Evolutionary conservation across 1,140 invertebrate species (phyloP), one percentile per base, ranked within the genome.

Genomic region (Hycleus phaleratus): DNA sequence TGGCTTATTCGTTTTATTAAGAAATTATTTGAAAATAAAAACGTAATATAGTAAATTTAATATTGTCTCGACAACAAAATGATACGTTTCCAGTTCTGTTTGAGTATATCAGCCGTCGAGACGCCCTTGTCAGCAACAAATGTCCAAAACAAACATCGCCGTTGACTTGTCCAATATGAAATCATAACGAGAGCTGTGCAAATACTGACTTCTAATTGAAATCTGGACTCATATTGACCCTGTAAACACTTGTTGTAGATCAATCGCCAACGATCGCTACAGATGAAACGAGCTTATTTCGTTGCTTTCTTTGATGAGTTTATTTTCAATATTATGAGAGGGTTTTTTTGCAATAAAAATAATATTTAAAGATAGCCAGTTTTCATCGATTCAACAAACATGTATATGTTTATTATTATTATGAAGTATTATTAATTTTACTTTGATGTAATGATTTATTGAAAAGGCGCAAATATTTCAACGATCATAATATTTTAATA

Each of bases 101-200:
- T 53, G 51, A 26, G 11, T 42, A 53, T 53, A 53, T 40, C 42
- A 45, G 51, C 43, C 51, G 26, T 46, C 56, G 24, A 58, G 48
- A 50, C 56, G 47, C 38, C 26, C 56, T 40, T 51, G 43, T 52
- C 25, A 59, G 58, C 46, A 52, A 61, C 59, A 64, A 63, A 67
- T 65, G 64, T 56, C 61, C 48, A 64, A 51, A 55, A 61, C 54
- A 66, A 68, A 68, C 59, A 62, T 46, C 46, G 32, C 46, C 57
- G 12, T 9, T 50, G 54, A 44, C 63, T 62, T 63, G 68, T 64
- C 49, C 59, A 64, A 69, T 69, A 70, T 70, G 66, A 70, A 70
- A 70, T 70, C 68, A 70, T 70, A 68, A 68, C 68, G 68, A 69
- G 68, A 66, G 68, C 53, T 66, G 42, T 58, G 68, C 62, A 69